Conservation (phyloP, 2,888 invertebrate species). For the Zele albiditarsus region DNA sequence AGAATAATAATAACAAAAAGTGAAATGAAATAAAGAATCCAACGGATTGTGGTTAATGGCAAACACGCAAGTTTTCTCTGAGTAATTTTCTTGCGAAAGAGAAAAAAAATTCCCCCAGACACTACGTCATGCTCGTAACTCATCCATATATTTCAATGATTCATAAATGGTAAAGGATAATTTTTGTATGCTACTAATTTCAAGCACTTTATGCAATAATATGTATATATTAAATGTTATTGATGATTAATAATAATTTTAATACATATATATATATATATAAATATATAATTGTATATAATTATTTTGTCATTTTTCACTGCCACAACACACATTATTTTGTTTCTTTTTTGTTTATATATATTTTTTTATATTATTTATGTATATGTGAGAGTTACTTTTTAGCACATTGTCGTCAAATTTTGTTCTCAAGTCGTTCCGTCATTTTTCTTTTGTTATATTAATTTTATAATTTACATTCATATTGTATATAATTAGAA, state of each 20-base stretch:
- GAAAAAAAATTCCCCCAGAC: background rate
- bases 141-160: background rate
- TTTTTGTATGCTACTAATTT: background rate
- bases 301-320: slow-evolving; percentile 1
- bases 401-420: background rate
- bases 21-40: background rate
- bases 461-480: no score
- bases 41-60: slow-evolving; percentile 6
- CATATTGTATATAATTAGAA: background rate
- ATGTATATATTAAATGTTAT: background rate
- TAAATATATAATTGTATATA: background rate
- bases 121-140: background rate
- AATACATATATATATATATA: background rate
- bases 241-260: background rate
- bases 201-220: background rate
- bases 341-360: background rate
- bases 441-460: no score
- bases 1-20: background rate
- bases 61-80: background rate
- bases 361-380: no score
- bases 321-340: background rate
- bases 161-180: background rate
- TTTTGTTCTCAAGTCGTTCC: background rate
- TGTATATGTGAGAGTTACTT: background rate
- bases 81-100: background rate